Evolutionary conservation across 92 coral and sea anemone genomes (phyloP).

Genomic region (Umimayanthus chanpuru): DNA sequence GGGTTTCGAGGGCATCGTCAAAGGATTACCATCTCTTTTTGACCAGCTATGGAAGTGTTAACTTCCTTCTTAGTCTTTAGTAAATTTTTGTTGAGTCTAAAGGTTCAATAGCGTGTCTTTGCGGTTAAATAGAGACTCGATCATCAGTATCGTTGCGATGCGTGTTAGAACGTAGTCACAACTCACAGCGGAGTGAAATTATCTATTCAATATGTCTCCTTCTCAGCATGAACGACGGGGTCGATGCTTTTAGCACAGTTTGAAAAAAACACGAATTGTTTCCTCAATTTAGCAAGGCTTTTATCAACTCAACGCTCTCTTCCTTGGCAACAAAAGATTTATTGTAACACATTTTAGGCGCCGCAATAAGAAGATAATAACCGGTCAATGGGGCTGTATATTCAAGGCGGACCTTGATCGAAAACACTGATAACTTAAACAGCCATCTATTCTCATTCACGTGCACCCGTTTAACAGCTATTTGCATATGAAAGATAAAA

Average conservation of each 20-base stretch:
- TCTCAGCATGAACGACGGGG: slow-evolving; percentile 7
- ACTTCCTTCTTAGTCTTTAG: neutral
- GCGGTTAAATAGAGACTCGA: neutral
- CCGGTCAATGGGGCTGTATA: neutral
- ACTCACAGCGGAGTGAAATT: neutral
- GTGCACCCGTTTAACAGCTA: neutral
- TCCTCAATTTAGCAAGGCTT: slow-evolving; percentile 7
- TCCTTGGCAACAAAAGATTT: neutral
- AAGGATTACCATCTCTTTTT: neutral
- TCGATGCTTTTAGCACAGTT: slow-evolving; percentile 12
- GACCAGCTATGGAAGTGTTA: too few relatives aligned
- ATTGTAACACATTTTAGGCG: neutral
- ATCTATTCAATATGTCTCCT: neutral
- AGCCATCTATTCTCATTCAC: neutral
- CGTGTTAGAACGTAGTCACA: neutral
- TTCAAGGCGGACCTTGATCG: slow-evolving; percentile 13
- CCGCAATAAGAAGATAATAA: slow-evolving; percentile 1
- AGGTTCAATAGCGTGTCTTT: neutral
- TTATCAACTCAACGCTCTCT: slow-evolving; percentile 22
- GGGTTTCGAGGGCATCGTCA: neutral
- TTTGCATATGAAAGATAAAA: neutral
- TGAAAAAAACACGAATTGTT: neutral
- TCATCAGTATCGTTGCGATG: neutral
- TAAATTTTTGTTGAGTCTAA: neutral
- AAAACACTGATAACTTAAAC: slow-evolving; percentile 7